Conservation (phyloP, 2,797 vertebrate genomes). For the Pampus argenteus region DNA sequence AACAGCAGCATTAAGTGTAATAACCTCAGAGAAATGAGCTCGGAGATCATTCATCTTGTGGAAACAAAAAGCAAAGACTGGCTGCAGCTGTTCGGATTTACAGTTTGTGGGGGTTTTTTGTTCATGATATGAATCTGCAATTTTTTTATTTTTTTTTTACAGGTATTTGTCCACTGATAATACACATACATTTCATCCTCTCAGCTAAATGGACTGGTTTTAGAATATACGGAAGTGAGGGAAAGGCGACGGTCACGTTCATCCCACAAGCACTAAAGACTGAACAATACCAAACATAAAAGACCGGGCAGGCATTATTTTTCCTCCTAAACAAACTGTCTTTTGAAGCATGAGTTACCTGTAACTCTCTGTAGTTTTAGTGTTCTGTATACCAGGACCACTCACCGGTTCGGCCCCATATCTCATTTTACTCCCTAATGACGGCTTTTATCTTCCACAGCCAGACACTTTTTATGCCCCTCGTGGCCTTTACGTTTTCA, state of each 20-base stretch:
- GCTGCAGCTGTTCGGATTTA: conserved; percentile 5
- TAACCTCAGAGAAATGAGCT: conserved; percentile 28
- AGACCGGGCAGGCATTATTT: conserved; percentile 54
- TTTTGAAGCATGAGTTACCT: conserved; percentile 41
- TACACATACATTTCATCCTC: conserved; percentile 34
- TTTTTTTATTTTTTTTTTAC: conserved; percentile 6
- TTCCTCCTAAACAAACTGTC: conserved; percentile 50
- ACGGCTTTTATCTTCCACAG: conserved; percentile 78
- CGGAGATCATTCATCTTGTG: conserved; percentile 51
- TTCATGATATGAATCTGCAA: conserved; percentile 28
- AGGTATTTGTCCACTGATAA: conserved; percentile 31
- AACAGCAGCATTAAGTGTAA: conserved; percentile 45
- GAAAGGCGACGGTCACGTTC: conserved; percentile 43
- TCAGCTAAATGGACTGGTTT: conserved; percentile 53
- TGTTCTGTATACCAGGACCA: conserved; percentile 40
- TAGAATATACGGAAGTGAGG: conserved; percentile 34
- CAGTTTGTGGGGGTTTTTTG: conserved; percentile 20
- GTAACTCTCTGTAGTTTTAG: conserved; percentile 14
- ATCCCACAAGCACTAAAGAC: conserved; percentile 20
- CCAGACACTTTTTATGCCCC: conserved; percentile 81
- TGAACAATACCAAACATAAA: conserved; percentile 59
- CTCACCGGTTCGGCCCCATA: conserved; percentile 47
- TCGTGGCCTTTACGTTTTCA: conserved; percentile 76
- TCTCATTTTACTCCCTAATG: conserved; percentile 81
- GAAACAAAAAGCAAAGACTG: conserved; percentile 31